Evolutionary conservation across 2,797 vertebrate genomes (phyloP).

Genomic region (Todus mexicanus): DNA sequence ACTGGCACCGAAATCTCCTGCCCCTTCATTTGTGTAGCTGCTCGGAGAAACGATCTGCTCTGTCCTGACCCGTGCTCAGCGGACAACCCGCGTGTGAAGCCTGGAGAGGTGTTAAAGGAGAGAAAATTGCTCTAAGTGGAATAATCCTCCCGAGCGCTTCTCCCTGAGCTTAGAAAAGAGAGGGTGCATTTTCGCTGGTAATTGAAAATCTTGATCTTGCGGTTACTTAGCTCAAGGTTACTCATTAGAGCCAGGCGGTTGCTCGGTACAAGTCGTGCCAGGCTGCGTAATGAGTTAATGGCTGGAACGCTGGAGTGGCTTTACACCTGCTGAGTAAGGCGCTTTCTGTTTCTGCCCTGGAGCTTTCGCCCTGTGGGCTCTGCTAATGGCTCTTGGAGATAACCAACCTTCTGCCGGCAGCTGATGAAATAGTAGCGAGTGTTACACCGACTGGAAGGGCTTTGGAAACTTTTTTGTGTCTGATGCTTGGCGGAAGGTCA

Average conservation of each 20-base stretch:
- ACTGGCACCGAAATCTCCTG: background rate
- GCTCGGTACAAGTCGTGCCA: background rate
- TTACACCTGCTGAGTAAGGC: background rate
- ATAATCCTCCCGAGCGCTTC: background rate
- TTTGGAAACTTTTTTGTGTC: background rate
- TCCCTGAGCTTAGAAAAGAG: background rate
- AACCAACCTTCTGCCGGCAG: background rate
- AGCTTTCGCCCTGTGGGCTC: background rate
- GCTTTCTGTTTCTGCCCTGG: background rate
- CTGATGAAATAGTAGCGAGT: background rate
- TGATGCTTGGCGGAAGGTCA: too few relatives aligned
- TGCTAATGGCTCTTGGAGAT: background rate
- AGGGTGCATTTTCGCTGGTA: background rate
- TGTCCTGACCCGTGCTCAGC: background rate
- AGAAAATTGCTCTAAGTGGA: background rate
- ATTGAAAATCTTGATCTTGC: background rate
- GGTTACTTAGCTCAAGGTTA: background rate
- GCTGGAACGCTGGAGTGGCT: background rate
- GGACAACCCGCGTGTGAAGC: background rate
- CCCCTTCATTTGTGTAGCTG: background rate
- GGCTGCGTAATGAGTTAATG: background rate
- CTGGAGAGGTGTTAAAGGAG: background rate
- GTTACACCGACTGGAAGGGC: background rate
- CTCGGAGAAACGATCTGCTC: background rate
- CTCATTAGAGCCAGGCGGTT: background rate